These are phyloP conservation scores for Caenorhabditis becei DNA, from an alignment of 2,888 invertebrate genomes.

Conservation along the genomic window DNA sequence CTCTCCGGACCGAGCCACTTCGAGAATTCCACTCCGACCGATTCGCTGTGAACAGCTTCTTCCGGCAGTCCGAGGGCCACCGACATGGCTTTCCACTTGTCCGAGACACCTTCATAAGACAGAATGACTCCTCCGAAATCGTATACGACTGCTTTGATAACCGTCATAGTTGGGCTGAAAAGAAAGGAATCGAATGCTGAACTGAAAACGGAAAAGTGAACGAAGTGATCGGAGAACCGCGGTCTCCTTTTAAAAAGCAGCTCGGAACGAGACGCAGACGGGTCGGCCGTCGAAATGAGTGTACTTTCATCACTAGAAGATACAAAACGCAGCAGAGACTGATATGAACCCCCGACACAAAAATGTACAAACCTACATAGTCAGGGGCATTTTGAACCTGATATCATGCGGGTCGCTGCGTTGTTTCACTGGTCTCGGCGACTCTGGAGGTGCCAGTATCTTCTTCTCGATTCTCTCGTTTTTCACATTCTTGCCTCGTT, in stretches of 20 bases:
- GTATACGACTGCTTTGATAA: conserved; percentile 68
- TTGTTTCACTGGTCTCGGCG: conserved; percentile 51
- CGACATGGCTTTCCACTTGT: conserved; percentile 56
- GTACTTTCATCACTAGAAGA: conserved; percentile 49
- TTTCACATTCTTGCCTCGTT: conserved; percentile 5
- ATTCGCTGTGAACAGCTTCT: conserved; percentile 41
- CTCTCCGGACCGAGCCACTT: conserved; percentile 63
- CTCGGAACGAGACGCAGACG: conserved; percentile 20
- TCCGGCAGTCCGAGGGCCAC: conserved; percentile 45
- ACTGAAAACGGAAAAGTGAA: background rate
- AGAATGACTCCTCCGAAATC: conserved; percentile 70
- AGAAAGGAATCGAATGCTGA: background rate
- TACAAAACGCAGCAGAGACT: conserved; percentile 10
- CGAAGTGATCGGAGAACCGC: conserved; percentile 17
- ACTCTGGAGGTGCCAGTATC: conserved; percentile 5
- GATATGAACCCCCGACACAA: conserved; percentile 4
- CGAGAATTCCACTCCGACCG: conserved; percentile 58
- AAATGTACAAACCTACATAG: conserved; percentile 14
- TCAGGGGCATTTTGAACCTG: conserved; percentile 3
- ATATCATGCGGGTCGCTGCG: background rate
- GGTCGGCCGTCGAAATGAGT: conserved; percentile 11
- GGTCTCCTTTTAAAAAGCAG: conserved; percentile 8
- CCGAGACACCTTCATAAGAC: conserved; percentile 57
- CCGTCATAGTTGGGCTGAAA: conserved; percentile 21
- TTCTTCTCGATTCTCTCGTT: conserved; percentile 19